Base-by-base conservation (phyloP, 2,113 vertebrate species). In the Salvelinus fontinalis region DNA sequence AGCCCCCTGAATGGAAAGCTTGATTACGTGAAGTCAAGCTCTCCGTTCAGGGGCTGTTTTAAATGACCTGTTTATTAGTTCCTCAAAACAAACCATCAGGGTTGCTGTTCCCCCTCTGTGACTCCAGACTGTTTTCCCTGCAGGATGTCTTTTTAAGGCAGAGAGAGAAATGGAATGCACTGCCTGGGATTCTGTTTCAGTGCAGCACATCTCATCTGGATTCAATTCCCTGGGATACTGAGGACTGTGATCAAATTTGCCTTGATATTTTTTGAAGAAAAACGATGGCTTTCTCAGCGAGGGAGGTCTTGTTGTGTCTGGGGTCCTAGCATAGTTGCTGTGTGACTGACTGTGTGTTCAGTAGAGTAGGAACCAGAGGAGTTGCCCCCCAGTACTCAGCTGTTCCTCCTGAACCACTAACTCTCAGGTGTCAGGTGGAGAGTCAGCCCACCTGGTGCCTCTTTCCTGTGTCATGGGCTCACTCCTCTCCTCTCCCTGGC, bases 401-500 rank as follows among this genome's bases (percentile, higher is more conserved):
- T 67, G 65, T 31, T 31, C 26, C 27, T 6, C 7, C 65, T 31
- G 4, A 24, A 14, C 65, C 65, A 29, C 65, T 5, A 14, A 29
- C 27, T 67, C 65, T 67, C 65, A 67, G 65, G 65, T 67, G 65
- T 67, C 65, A 67, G 65, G 65, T 67, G 65, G 51, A 54, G 51
- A 18, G 51, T 31, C 67, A 20, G 31, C 18, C 67, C 18, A 13
- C 29, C 67, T 20, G 67, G 34, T 69, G 67, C 34, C 16, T 26
- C 24, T 72, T 75, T 81, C 13, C 67, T 14, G 29, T n/a, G 16
- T 18, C 57, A 4, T 60, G 57, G 13, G 60, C 20, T 1, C 60
- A 79, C 72, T 83, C n/a, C 12, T 70, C 60, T 69, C 3, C 62
- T 73, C 31, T 48, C 8, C 67, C 70, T 67, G 67, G 49, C 57